Conservation (phyloP, 1,140 invertebrate genomes). For the Heliconius himera region DNA sequence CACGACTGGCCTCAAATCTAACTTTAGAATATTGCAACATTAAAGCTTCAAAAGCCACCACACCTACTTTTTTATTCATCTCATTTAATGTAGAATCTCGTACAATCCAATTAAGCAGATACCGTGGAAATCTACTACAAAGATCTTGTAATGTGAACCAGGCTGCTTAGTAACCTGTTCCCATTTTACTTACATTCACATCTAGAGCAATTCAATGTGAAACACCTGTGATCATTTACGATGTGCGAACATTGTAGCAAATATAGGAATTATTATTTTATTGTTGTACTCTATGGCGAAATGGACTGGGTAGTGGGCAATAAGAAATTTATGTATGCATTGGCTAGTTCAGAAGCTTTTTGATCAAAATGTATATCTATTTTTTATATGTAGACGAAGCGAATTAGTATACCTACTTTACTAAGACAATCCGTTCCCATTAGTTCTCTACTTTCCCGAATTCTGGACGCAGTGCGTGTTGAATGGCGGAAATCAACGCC, state of each 20-base stretch:
- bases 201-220: background rate
- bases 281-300: constrained; percentile 23
- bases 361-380: too few species aligned
- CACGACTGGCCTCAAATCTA: background rate
- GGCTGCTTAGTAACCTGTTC: constrained; percentile 6
- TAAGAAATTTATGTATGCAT: too few species aligned
- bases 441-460: too few species aligned
- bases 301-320: background rate
- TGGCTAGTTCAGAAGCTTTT: too few species aligned
- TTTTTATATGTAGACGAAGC: too few species aligned
- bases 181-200: constrained; percentile 4
- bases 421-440: too few species aligned
- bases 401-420: too few species aligned
- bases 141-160: constrained; percentile 1
- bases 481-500: too few species aligned
- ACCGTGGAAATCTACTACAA: constrained; percentile 8
- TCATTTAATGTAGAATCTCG: background rate
- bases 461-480: too few species aligned
- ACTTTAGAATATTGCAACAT: background rate
- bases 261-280: background rate
- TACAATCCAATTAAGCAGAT: constrained; percentile 11
- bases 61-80: background rate
- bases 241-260: background rate
- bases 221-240: constrained; percentile 10
- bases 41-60: background rate